These are phyloP conservation scores for Amphipoea lucens DNA, from an alignment of 2,888 invertebrate species.

Conservation along the genomic window DNA sequence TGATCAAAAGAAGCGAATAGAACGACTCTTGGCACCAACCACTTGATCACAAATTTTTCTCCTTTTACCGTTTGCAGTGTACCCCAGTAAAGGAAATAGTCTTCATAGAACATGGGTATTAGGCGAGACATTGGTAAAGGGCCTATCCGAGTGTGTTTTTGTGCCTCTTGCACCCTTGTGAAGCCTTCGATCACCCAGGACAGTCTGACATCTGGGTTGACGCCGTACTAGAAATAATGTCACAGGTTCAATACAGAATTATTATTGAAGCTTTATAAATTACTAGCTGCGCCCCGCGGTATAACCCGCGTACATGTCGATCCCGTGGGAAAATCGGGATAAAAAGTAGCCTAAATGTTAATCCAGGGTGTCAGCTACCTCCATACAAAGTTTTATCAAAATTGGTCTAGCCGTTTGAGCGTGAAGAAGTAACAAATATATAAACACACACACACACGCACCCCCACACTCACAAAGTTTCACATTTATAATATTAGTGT, in stretches of 20 bases:
- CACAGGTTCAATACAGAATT: neutral
- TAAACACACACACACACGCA: too few species aligned
- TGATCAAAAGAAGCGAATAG: slow-evolving; percentile 91
- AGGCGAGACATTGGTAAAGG: slow-evolving; percentile 88
- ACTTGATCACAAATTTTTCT: slow-evolving; percentile 86
- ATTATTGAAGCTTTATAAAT: neutral
- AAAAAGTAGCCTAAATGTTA: too few species aligned
- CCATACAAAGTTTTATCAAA: too few species aligned
- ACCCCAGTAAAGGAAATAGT: slow-evolving; percentile 93
- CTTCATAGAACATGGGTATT: slow-evolving; percentile 89
- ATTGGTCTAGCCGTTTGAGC: too few species aligned
- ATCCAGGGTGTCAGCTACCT: too few species aligned
- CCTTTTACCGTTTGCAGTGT: slow-evolving; percentile 84
- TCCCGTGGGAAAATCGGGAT: too few species aligned
- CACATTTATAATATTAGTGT: too few species aligned
- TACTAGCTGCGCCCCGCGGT: too few species aligned
- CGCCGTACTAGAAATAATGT: slow-evolving; percentile 82
- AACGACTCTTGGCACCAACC: slow-evolving; percentile 91
- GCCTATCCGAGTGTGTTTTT: slow-evolving; percentile 86
- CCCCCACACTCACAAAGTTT: too few species aligned
- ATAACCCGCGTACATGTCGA: too few species aligned
- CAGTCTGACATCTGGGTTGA: slow-evolving; percentile 82
- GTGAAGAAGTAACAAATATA: too few species aligned
- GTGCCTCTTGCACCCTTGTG: slow-evolving; percentile 86
- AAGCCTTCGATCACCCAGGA: slow-evolving; percentile 86